phyloP scores from a whole-genome alignment of 2,888 invertebrate species.

The Netelia melanura region DNA sequence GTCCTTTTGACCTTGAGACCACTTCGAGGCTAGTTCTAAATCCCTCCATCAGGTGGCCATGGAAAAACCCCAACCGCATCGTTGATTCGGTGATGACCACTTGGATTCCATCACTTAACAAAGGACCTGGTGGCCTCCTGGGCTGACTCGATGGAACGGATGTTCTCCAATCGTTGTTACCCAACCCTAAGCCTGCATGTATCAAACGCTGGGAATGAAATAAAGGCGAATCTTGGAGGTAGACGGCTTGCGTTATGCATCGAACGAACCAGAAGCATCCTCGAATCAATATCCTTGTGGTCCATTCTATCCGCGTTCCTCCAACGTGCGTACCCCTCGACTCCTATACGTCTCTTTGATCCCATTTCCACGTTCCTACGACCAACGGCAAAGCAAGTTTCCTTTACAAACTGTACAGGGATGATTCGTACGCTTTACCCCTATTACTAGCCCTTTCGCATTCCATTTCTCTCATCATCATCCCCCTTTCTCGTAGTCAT shows the following conservation, averaged over 20 bases:
- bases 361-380: constrained; percentile 18
- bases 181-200: neutral
- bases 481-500: neutral
- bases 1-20: too few species aligned
- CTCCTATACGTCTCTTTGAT: constrained; percentile 20
- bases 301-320: constrained; percentile 9
- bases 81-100: too few species aligned
- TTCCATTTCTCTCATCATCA: constrained; percentile 5
- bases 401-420: constrained; percentile 26
- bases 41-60: too few species aligned
- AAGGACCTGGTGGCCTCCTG: too few species aligned
- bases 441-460: neutral
- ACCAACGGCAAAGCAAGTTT: constrained; percentile 34
- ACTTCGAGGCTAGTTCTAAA: too few species aligned
- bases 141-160: too few species aligned
- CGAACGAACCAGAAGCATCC: neutral
- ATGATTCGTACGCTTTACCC: constrained; percentile 25
- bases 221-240: neutral
- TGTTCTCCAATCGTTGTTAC: too few species aligned
- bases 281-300: constrained; percentile 41
- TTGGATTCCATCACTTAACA: too few species aligned
- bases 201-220: neutral
- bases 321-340: constrained; percentile 10
- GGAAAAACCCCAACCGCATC: too few species aligned
- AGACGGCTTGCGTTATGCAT: constrained; percentile 11